phyloP scores from a whole-genome alignment of 2,888 invertebrate genomes.

The Belgica antarctica region DNA sequence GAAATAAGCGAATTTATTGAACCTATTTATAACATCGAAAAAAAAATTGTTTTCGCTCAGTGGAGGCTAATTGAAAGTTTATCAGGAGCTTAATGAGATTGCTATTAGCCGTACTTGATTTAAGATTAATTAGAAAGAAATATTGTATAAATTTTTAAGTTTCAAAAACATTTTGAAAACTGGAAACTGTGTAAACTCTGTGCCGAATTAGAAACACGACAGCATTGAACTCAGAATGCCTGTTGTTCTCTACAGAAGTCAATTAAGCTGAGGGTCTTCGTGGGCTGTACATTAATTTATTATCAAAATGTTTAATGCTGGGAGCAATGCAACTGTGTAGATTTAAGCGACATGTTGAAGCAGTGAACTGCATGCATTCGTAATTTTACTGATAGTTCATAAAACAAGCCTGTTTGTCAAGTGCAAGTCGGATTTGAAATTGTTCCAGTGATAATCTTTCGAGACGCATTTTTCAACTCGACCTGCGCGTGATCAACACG shows the following conservation, averaged over 20 bases:
- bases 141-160: conserved; percentile 4
- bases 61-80: conserved; percentile 41
- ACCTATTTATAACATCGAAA: conserved; percentile 3
- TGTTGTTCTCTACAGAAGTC: too few species aligned
- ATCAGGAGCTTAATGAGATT: conserved; percentile 44
- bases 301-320: not conserved
- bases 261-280: not conserved
- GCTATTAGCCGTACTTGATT: not conserved
- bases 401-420: too few species aligned
- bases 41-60: conserved; percentile 43
- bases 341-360: not conserved
- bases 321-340: conserved; percentile 24
- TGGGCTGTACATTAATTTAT: conserved; percentile 27
- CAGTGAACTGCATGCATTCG: not conserved
- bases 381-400: not conserved
- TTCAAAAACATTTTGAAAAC: conserved; percentile 18
- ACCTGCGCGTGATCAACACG: too few species aligned
- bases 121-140: not conserved
- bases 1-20: not conserved
- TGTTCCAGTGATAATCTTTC: too few species aligned
- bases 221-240: not conserved
- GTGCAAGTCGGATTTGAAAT: too few species aligned
- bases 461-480: too few species aligned
- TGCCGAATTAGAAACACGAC: conserved; percentile 31
- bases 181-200: conserved; percentile 31